Evolutionary conservation across 2,888 invertebrate species (phyloP).

Genomic region (Timema podura): DNA sequence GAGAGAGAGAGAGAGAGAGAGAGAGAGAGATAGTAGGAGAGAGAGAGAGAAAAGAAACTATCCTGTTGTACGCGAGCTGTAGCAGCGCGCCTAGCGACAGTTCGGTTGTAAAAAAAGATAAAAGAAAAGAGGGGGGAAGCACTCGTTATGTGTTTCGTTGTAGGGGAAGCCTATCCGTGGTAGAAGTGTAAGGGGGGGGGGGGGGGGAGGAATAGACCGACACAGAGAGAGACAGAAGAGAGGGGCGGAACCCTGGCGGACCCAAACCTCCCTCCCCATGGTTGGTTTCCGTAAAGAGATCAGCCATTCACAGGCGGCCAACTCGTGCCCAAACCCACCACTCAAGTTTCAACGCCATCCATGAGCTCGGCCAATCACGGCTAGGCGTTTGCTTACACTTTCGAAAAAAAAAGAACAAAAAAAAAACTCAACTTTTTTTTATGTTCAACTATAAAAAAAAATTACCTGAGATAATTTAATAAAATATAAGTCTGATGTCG

Average conservation of each 20-base stretch:
- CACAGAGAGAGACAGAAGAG: slow-evolving; percentile 10
- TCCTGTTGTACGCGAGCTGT: no score
- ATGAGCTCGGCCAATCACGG: slow-evolving; percentile 21
- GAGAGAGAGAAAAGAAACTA: no score
- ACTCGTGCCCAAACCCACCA: slow-evolving; percentile 19
- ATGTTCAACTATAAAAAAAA: no score
- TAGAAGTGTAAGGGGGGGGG: neutral
- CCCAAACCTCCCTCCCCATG: slow-evolving; percentile 23
- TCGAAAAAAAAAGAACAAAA: neutral
- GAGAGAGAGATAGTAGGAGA: no score
- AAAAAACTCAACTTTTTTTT: neutral
- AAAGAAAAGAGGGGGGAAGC: no score
- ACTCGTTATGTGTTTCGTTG: no score
- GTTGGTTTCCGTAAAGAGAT: slow-evolving; percentile 30
- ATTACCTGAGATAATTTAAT: no score
- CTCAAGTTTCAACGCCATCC: slow-evolving; percentile 17
- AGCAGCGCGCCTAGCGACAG: no score
- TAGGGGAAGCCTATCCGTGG: no score
- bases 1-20: no score
- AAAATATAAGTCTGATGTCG: no score
- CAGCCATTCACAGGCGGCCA: slow-evolving; percentile 27
- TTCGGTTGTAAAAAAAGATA: no score
- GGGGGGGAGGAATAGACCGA: neutral
- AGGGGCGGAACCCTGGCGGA: slow-evolving; percentile 24
- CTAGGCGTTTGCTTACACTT: neutral